phyloP scores from a whole-genome alignment of 1,140 invertebrate genomes.

The Portunus trituberculatus region DNA sequence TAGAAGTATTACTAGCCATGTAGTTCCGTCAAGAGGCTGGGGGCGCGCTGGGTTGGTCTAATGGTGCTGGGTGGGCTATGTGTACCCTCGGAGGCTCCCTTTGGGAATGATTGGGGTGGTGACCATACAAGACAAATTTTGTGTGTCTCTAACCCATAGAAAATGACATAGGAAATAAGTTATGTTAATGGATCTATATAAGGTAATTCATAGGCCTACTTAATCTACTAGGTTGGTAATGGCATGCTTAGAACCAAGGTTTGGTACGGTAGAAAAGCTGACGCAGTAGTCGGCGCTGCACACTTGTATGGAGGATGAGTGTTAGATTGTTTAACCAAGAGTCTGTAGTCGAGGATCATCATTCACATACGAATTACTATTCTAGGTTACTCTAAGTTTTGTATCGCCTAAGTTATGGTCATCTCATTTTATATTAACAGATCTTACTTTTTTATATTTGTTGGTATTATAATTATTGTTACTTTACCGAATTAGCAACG shows the following conservation, averaged over 20 bases:
- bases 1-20: slow-evolving; percentile 74
- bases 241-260: slow-evolving; percentile 73
- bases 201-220: slow-evolving; percentile 74
- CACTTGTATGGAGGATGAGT: slow-evolving; percentile 72
- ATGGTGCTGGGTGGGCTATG: slow-evolving; percentile 71
- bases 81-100: slow-evolving; percentile 49
- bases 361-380: slow-evolving; percentile 74
- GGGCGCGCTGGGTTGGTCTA: slow-evolving; percentile 58
- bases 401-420: slow-evolving; percentile 68
- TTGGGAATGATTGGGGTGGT: slow-evolving; percentile 48
- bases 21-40: slow-evolving; percentile 68
- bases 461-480: slow-evolving; percentile 74
- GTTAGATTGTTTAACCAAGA: slow-evolving; percentile 58
- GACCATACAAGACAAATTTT: slow-evolving; percentile 67
- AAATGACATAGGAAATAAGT: slow-evolving; percentile 75
- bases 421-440: slow-evolving; percentile 68
- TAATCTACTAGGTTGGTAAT: slow-evolving; percentile 74
- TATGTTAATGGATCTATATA: slow-evolving; percentile 76
- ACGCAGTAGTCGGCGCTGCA: slow-evolving; percentile 66
- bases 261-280: slow-evolving; percentile 66
- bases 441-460: slow-evolving; percentile 71
- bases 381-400: slow-evolving; percentile 66
- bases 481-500: slow-evolving; percentile 73
- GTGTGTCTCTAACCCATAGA: slow-evolving; percentile 74
- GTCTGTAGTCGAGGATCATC: slow-evolving; percentile 59